Conservation (phyloP, 2,888 invertebrate species). For the Torymus aiolomorphi region DNA sequence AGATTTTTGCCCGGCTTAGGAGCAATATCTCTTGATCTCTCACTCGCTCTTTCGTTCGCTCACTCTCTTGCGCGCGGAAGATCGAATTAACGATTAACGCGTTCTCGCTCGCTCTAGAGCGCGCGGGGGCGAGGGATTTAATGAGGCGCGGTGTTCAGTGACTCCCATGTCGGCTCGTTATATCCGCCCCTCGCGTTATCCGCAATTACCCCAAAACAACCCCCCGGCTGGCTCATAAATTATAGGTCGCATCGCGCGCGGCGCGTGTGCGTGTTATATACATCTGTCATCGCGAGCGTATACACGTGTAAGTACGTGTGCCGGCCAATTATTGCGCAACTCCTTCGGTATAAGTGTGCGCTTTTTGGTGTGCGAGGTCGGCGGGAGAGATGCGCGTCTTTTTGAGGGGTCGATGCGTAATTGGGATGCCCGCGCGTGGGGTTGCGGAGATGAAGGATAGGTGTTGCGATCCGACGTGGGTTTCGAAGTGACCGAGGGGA, state of each 20-base stretch:
- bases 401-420: too few relatives aligned
- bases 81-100: conserved; percentile 47
- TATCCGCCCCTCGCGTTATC: conserved; percentile 74
- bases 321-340: conserved; percentile 58
- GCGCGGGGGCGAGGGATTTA: conserved; percentile 1
- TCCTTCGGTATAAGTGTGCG: conserved; percentile 8
- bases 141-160: conserved; percentile 70
- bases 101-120: not conserved
- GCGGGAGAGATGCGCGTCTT: too few relatives aligned
- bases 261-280: conserved; percentile 47
- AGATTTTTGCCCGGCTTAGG: too few relatives aligned
- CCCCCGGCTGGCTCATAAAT: conserved; percentile 73
- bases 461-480: too few relatives aligned
- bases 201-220: conserved; percentile 75
- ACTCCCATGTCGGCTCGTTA: conserved; percentile 76
- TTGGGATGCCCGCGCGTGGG: too few relatives aligned
- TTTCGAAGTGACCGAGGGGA: too few relatives aligned
- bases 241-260: conserved; percentile 69
- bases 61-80: conserved; percentile 6
- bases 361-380: too few relatives aligned
- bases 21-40: too few relatives aligned
- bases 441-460: too few relatives aligned
- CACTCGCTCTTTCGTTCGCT: too few relatives aligned
- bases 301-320: too few relatives aligned
- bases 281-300: conserved; percentile 69